Percentiles rank a stretch among this genome's conserved stretches.
Evolutionary conservation across 1,140 invertebrate species (phyloP).

Genomic region (Eurosta solidaginis): DNA sequence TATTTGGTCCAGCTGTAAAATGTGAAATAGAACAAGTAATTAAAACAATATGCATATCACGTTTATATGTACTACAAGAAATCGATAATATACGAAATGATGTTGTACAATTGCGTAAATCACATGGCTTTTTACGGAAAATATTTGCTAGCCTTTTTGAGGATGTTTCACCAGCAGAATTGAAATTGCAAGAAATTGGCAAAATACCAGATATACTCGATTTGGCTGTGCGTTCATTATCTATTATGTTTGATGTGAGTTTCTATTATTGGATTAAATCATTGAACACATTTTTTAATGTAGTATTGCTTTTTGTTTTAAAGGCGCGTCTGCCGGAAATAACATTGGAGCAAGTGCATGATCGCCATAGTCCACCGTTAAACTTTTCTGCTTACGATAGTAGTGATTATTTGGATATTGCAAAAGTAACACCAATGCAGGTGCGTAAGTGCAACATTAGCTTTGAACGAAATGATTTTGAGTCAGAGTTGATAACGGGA

Average conservation of each 20-base stretch:
- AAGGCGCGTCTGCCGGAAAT: constrained; percentile 47
- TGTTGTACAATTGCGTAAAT: constrained; percentile 45
- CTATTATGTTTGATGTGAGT: constrained; percentile 64
- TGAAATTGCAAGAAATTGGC: constrained; percentile 64
- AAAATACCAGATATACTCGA: constrained; percentile 65
- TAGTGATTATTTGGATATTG: constrained; percentile 45
- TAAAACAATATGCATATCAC: constrained; percentile 43
- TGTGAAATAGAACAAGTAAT: constrained; percentile 50
- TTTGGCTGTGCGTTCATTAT: constrained; percentile 64
- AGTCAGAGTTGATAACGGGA: too few relatives aligned
- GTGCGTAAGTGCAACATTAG: background rate
- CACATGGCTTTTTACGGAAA: constrained; percentile 48
- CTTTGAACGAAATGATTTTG: too few relatives aligned
- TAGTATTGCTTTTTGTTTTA: background rate
- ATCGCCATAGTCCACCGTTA: constrained; percentile 35
- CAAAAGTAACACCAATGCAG: constrained; percentile 42
- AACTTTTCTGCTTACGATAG: constrained; percentile 49
- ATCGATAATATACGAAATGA: constrained; percentile 45
- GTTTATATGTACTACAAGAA: constrained; percentile 40
- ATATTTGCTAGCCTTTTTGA: constrained; percentile 58
- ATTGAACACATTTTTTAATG: background rate
- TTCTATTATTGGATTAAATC: background rate
- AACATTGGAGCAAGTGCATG: constrained; percentile 46
- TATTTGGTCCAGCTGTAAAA: constrained; percentile 48
- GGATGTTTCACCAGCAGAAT: constrained; percentile 61